Evolutionary conservation across 2,113 vertebrate genomes (phyloP).

Genomic region (Poicephalus gulielmi): DNA sequence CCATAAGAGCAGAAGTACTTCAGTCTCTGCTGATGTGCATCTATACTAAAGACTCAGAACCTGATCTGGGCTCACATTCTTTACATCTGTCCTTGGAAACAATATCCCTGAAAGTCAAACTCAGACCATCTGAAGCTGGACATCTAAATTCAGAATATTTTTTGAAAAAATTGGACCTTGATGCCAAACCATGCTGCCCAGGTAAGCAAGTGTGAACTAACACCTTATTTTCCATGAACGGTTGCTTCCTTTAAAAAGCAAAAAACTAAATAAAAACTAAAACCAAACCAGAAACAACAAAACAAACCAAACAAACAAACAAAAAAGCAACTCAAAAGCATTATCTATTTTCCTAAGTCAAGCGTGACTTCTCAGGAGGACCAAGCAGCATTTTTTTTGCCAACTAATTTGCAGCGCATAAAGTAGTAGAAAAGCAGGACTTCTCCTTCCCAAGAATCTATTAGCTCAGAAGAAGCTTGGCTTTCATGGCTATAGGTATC

Average conservation of each 20-base stretch:
- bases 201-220: neutral
- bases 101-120: neutral
- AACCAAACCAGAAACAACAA: neutral
- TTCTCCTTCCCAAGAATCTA: neutral
- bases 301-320: neutral
- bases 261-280: neutral
- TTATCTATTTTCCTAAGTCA: neutral
- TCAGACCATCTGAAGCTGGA: rapidly evolving
- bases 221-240: rapidly evolving
- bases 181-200: rapidly evolving
- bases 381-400: neutral
- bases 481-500: rapidly evolving
- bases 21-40: rapidly evolving
- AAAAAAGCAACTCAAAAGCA: neutral
- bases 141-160: neutral
- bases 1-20: rapidly evolving
- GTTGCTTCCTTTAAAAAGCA: rapidly evolving
- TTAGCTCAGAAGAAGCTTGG: neutral
- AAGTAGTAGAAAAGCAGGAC: neutral
- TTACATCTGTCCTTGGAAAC: neutral
- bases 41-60: neutral
- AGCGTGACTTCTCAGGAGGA: neutral
- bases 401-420: neutral
- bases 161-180: rapidly evolving
- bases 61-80: rapidly evolving